phyloP scores from a whole-genome alignment of 2,888 invertebrate genomes.

The Tricholauxania praeusta region DNA sequence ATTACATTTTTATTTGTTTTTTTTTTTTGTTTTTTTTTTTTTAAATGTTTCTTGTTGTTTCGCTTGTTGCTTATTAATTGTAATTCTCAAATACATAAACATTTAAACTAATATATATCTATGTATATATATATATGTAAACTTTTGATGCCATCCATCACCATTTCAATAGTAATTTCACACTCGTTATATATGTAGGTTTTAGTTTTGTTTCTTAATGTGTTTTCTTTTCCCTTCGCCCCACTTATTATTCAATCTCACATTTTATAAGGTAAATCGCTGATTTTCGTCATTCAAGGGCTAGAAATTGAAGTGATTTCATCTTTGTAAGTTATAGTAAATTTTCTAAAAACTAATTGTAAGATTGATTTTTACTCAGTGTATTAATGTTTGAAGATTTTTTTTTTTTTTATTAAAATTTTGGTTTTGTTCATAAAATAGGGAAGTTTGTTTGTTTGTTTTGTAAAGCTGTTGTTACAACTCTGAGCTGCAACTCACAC shows the following conservation, averaged over 20 bases:
- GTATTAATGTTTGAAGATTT: slow-evolving; percentile 6
- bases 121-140: slow-evolving; percentile 28
- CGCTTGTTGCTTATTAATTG: slow-evolving; percentile 18
- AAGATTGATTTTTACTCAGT: too few species aligned
- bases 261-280: slow-evolving; percentile 22
- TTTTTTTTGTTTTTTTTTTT: slow-evolving; percentile 23
- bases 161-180: not conserved
- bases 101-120: slow-evolving; percentile 54
- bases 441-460: slow-evolving; percentile 29
- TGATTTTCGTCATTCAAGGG: slow-evolving; percentile 22
- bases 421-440: slow-evolving; percentile 26
- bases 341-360: too few species aligned
- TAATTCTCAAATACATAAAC: slow-evolving; percentile 53
- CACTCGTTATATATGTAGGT: not conserved
- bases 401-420: not conserved
- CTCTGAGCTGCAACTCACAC: not conserved
- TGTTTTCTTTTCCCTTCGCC: not conserved
- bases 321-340: too few species aligned
- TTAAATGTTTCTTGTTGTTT: slow-evolving; percentile 16
- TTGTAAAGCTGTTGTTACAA: slow-evolving; percentile 30
- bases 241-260: not conserved
- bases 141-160: slow-evolving; percentile 23
- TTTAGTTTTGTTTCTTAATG: slow-evolving; percentile 7
- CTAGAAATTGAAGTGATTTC: too few species aligned
- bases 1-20: slow-evolving; percentile 40